These are phyloP conservation scores for Muscina levida DNA, from an alignment of 2,888 invertebrate species.

Conservation along the genomic window DNA sequence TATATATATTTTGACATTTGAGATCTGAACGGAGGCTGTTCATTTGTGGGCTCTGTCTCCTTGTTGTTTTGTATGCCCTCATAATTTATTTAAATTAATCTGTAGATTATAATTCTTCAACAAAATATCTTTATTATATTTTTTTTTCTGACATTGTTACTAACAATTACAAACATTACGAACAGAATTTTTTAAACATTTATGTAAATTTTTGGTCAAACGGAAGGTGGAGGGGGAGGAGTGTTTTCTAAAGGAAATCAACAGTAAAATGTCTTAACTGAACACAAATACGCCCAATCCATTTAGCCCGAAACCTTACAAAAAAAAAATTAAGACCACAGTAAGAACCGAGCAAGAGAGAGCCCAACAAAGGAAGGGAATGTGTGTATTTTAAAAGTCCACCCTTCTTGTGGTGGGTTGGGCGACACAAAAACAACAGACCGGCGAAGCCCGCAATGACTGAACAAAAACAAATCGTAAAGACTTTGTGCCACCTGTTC, in stretches of 20 bases:
- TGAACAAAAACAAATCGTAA: constrained; percentile 31
- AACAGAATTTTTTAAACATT: constrained; percentile 44
- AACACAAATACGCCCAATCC: constrained; percentile 18
- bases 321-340: constrained; percentile 25
- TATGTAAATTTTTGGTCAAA: constrained; percentile 57
- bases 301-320: constrained; percentile 33
- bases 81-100: constrained; percentile 59
- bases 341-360: not conserved
- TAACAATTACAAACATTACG: constrained; percentile 45
- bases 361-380: constrained; percentile 5
- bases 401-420: not conserved
- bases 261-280: constrained; percentile 43
- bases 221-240: constrained; percentile 4
- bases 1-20: no score
- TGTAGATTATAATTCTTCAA: constrained; percentile 54
- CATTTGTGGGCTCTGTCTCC: not conserved
- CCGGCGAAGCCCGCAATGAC: constrained; percentile 12
- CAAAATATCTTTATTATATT: constrained; percentile 52
- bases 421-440: constrained; percentile 19
- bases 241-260: constrained; percentile 32
- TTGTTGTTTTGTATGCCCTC: constrained; percentile 4
- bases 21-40: no score
- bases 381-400: no score
- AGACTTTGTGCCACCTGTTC: constrained; percentile 55
- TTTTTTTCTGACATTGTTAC: not conserved